A percentile compares a stretch with the other conserved stretches of the same genome.
Evolutionary conservation across 2,888 invertebrate genomes (phyloP).

Genomic region (Eupeodes luniger): DNA sequence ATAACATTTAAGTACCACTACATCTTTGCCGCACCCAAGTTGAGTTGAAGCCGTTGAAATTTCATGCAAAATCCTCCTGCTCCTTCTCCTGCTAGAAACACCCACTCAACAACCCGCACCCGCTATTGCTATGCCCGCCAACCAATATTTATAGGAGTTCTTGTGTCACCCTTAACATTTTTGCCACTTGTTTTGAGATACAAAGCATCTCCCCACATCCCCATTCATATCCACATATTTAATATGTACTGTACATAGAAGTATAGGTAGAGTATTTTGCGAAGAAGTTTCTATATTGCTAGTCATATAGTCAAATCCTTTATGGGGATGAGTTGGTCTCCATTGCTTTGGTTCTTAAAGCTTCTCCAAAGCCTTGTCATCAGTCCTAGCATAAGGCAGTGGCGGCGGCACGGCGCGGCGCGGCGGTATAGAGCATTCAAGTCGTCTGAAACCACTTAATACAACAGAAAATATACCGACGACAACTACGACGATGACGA

Average conservation of each 20-base stretch:
- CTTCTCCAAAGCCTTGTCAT: conserved; percentile 48
- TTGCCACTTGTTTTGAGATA: conserved; percentile 71
- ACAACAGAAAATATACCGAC: conserved; percentile 20
- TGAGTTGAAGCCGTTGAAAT: conserved; percentile 6
- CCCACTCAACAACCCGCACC: neutral
- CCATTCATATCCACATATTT: conserved; percentile 5
- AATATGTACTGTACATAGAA: neutral
- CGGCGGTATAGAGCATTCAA: neutral
- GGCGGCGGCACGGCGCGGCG: neutral
- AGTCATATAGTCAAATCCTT: conserved; percentile 63
- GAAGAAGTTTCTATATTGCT: conserved; percentile 35
- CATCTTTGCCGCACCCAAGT: conserved; percentile 38
- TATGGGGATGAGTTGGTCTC: conserved; percentile 47
- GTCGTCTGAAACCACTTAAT: conserved; percentile 37
- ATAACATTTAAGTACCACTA: conserved; percentile 24
- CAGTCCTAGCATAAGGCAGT: conserved; percentile 14
- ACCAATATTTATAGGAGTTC: conserved; percentile 43
- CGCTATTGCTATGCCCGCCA: neutral
- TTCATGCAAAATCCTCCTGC: neutral
- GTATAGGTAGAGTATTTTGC: conserved; percentile 1
- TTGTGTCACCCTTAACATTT: conserved; percentile 56
- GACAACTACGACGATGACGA: neutral
- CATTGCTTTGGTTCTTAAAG: conserved; percentile 14
- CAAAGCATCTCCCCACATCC: conserved; percentile 41
- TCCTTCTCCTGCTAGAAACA: neutral